Conservation (phyloP, 30 jellyfish, hydroid and myxozoan genomes). For the Chrysaora quinquecirrha region DNA sequence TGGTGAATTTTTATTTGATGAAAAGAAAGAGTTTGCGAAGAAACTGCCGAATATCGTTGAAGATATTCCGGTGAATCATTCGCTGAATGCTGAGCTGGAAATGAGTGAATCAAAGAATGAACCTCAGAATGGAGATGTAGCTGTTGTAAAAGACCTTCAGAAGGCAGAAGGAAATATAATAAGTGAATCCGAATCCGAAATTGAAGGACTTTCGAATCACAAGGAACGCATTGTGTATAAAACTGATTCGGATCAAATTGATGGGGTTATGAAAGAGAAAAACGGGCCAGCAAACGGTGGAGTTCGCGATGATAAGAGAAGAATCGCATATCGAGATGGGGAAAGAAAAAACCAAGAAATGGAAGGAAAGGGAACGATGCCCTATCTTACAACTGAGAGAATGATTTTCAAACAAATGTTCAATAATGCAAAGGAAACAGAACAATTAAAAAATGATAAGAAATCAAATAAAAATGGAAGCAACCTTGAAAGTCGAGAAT, state of each 20-base stretch:
- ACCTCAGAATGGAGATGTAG: background rate
- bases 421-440: constrained; percentile 57
- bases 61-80: background rate
- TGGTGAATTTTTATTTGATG: background rate
- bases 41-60: background rate
- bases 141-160: background rate
- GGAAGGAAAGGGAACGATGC: constrained; percentile 34
- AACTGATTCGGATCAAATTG: background rate
- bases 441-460: constrained; percentile 18
- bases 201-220: background rate
- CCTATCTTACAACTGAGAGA: constrained; percentile 63
- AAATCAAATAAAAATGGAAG: constrained; percentile 28
- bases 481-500: too few relatives aligned
- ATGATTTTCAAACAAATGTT: constrained; percentile 50
- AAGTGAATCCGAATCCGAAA: background rate
- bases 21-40: background rate
- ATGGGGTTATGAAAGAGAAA: background rate
- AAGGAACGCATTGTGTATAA: background rate
- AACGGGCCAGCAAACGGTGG: background rate
- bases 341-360: background rate
- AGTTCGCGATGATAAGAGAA: background rate
- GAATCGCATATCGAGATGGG: background rate
- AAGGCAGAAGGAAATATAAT: background rate
- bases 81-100: background rate
- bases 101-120: background rate